Evolutionary conservation across 2,797 vertebrate genomes (phyloP).

Genomic region (Paedocypris micromegethes): DNA sequence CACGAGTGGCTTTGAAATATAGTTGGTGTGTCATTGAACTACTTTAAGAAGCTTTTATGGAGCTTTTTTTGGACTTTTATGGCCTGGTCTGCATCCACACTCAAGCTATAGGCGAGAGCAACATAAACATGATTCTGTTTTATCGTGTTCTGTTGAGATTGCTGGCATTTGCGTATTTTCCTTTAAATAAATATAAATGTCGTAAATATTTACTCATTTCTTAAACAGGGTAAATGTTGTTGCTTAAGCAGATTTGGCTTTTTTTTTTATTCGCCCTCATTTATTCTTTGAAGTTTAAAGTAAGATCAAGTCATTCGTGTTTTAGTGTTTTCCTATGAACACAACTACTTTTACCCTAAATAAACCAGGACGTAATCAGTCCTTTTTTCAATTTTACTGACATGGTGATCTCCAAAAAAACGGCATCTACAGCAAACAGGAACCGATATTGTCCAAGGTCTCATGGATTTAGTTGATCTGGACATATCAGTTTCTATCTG

Average conservation of each 20-base stretch:
- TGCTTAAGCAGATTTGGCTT: too few species aligned
- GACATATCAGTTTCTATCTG: conserved; percentile 1
- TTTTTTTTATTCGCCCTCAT: too few species aligned
- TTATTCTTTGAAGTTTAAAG: too few species aligned
- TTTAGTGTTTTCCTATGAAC: too few species aligned
- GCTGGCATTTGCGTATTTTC: too few species aligned
- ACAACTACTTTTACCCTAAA: too few species aligned
- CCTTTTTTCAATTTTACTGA: too few species aligned
- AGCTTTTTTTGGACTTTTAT: neutral
- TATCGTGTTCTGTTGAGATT: neutral
- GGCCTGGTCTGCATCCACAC: neutral
- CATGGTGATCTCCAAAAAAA: too few species aligned
- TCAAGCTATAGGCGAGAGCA: neutral
- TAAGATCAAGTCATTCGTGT: too few species aligned
- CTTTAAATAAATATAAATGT: neutral
- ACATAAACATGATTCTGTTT: neutral
- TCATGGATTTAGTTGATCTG: conserved; percentile 4
- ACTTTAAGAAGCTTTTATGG: neutral
- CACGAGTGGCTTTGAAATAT: neutral
- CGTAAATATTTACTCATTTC: neutral
- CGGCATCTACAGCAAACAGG: too few species aligned
- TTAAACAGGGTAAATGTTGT: too few species aligned
- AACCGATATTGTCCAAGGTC: neutral
- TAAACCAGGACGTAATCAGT: too few species aligned
- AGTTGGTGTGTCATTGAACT: neutral